Percentiles rank a stretch among this genome's conserved stretches.
phyloP scores from a whole-genome alignment of 2,888 invertebrate species.

The Caenorhabditis virilis region DNA sequence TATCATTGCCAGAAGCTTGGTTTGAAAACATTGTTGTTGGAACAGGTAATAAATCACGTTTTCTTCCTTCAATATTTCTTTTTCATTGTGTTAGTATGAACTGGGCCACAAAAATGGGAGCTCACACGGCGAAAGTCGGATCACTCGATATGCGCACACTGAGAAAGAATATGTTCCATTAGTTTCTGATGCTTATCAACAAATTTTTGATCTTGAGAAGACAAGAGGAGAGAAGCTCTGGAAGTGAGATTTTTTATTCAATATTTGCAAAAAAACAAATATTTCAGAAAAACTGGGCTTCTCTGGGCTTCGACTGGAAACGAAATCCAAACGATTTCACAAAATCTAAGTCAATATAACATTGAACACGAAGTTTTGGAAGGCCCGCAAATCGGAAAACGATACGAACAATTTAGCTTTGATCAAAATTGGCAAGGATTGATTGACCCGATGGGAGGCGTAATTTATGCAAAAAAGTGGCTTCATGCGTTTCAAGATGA shows the following conservation, averaged over 20 bases:
- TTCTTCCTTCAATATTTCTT: neutral
- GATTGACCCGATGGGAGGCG: constrained; percentile 53
- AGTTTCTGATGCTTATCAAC: constrained; percentile 45
- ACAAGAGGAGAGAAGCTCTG: constrained; percentile 41
- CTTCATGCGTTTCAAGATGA: constrained; percentile 50
- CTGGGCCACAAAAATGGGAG: constrained; percentile 59
- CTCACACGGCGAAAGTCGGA: constrained; percentile 64
- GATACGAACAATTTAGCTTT: constrained; percentile 45
- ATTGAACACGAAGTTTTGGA: constrained; percentile 41
- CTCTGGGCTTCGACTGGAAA: constrained; percentile 41
- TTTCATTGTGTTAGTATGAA: constrained; percentile 41
- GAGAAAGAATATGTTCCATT: constrained; percentile 51
- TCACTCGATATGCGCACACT: constrained; percentile 63
- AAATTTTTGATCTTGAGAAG: constrained; percentile 48
- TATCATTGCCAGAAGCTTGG: constrained; percentile 62
- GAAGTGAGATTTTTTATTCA: no score
- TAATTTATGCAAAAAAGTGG: constrained; percentile 54
- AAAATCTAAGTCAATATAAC: constrained; percentile 29
- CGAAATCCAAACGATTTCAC: constrained; percentile 28
- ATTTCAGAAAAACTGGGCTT: constrained; percentile 51
- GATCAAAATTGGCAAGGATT: constrained; percentile 41
- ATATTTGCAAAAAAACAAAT: no score
- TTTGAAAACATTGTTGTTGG: constrained; percentile 58
- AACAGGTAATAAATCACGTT: constrained; percentile 49
- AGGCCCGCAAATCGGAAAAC: constrained; percentile 27